Percentiles rank a stretch among this genome's conserved stretches.
phyloP scores from a whole-genome alignment of 2,888 invertebrate genomes.

The Allophyes oxyacanthae region DNA sequence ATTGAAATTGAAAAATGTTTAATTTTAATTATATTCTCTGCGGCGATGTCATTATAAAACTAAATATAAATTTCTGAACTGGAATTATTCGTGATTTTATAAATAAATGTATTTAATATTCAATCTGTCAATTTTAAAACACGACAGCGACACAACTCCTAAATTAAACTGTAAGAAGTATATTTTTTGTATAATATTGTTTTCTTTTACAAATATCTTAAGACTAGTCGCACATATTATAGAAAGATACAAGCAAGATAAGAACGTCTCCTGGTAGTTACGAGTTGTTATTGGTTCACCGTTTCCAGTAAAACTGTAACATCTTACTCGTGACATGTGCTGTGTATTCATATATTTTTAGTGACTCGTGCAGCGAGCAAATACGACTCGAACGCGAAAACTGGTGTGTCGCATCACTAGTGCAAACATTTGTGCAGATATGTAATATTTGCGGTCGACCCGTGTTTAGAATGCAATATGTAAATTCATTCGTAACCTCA shows the following conservation, averaged over 20 bases:
- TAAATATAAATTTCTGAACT: background rate
- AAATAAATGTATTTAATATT: background rate
- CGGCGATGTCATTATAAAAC: too few species aligned
- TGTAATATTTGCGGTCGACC: constrained; percentile 48
- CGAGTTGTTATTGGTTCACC: constrained; percentile 29
- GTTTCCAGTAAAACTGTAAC: constrained; percentile 19
- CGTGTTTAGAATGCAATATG: constrained; percentile 78
- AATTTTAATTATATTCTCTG: too few species aligned
- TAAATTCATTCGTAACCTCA: constrained; percentile 73
- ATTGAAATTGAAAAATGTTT: constrained; percentile 8
- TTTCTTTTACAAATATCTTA: too few species aligned
- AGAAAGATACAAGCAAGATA: constrained; percentile 8
- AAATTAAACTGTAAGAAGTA: too few species aligned
- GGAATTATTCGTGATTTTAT: constrained; percentile 13
- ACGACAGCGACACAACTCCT: background rate
- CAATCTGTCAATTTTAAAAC: background rate
- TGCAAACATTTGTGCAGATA: constrained; percentile 45
- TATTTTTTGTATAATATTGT: too few species aligned
- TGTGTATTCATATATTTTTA: constrained; percentile 35
- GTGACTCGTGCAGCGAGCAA: constrained; percentile 23
- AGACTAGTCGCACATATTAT: constrained; percentile 7
- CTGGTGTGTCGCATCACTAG: constrained; percentile 28
- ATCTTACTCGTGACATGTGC: constrained; percentile 12
- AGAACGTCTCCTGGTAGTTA: constrained; percentile 1
- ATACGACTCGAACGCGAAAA: constrained; percentile 24